Base-by-base conservation (phyloP, 2,797 vertebrate species). In the Crypturellus tataupa region DNA sequence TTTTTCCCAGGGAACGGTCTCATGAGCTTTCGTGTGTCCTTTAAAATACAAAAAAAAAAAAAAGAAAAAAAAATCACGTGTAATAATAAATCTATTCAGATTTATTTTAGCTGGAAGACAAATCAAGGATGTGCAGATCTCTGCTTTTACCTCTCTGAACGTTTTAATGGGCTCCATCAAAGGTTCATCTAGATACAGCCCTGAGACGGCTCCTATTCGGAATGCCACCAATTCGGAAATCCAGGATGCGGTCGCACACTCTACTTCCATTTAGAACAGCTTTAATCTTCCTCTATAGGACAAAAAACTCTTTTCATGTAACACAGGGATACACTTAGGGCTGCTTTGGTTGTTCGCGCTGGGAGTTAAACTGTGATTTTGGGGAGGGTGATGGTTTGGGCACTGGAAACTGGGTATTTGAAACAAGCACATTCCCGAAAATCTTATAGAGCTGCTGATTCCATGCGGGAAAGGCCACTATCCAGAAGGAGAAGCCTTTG, bases 31-130 rank as follows among this genome's bases (percentile, higher is more conserved):
- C 72, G 89, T 92, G 60, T 73, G 89, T 95, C 89, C 93, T 96
- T 95, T 94, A 84, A 90, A 92, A 93, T 87, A 56, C 31, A 68
- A 75, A 86, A 94, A 94, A 95, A 95, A 94, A 94, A 65, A 77
- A 81, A 94, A 95, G 10, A 8, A 44, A 44, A 44, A 44, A 44
- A 44, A 44, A 44, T 83, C 94, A 85, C 85, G 93, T 80, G 72
- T 95, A 92, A 94, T 96, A 95, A 64, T 44, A 70, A 87, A 60
- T 42, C 82, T 91, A 80, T 83, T 96, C 94, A 79, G 84, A 89
- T 96, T 89, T 88, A 95, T 91, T 95, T 95, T 68, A 91, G 71
- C 91, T 69, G 80, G 89, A 90, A 96, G 97, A 96, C 93, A 95
- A 96, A 97, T 91, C 89, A 94, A 90, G 94, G 89, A 79, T 67